Percentiles rank a stretch among this genome's conserved stretches.
phyloP scores from a whole-genome alignment of 2,888 invertebrate species.

The Apodemia hepburni region DNA sequence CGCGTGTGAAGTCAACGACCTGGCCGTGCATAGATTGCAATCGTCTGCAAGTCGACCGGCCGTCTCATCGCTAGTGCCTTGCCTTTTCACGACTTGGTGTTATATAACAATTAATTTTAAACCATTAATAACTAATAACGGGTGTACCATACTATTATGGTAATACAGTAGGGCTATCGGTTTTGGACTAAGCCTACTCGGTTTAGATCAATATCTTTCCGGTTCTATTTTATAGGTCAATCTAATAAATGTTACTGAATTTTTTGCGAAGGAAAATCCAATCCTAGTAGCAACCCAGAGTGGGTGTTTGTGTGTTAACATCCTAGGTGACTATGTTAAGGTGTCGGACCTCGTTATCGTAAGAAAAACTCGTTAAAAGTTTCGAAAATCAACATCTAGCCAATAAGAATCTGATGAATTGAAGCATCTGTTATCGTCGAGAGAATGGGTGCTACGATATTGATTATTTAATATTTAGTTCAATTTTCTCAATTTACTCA shows the following conservation, averaged over 20 bases:
- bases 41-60: conserved; percentile 20
- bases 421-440: too few species aligned
- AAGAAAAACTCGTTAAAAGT: too few species aligned
- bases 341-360: too few species aligned
- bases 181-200: neutral
- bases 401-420: too few species aligned
- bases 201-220: neutral
- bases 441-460: too few species aligned
- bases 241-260: neutral
- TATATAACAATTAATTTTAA: neutral
- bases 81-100: neutral
- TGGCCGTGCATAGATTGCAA: conserved; percentile 28
- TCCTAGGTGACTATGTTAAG: too few species aligned
- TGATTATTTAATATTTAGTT: too few species aligned
- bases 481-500: too few species aligned
- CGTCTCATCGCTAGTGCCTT: neutral
- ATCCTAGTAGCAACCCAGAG: too few species aligned
- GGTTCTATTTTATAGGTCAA: neutral
- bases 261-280: too few species aligned
- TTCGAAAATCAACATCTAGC: too few species aligned
- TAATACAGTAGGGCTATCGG: neutral
- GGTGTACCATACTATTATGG: neutral
- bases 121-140: neutral
- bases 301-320: too few species aligned
- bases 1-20: conserved; percentile 36